Evolutionary conservation across 2,797 vertebrate species (phyloP), one percentile per base, ranked within the genome.

Genomic region (Hydrocynus forskahlii): DNA sequence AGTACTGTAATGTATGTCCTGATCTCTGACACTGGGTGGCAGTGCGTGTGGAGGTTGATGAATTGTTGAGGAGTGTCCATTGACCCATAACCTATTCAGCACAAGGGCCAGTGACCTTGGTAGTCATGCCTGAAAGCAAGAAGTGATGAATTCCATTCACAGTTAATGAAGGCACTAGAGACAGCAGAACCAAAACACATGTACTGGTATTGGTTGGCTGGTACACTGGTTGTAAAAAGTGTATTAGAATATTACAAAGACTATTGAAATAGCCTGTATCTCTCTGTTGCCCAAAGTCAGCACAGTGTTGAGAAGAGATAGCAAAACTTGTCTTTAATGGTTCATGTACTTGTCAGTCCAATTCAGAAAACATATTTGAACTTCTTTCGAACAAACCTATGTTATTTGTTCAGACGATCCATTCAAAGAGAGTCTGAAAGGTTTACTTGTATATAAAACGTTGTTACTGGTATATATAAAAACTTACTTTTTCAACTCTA

Each of bases 1-100:
- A 60, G 23, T 17, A 50, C 16, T 21, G 38, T 14, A 45, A 60
- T 23, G 55, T 23, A 40, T 75, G 40, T 57, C 29, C 29, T 73
- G 70, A 73, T 59, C 54, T 23, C 72, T 75, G 72, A 60, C 35
- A 60, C 35, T 1, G n/a, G 43, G 21, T 68, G 45, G 45, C 68
- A 70, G 68, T 45, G 5, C 45, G n/a, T 75, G 60, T 23, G 54
- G 72, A 43, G n/a, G 19, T 10, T 60, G 25, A 60, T 59, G 55
- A 59, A 43, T 25, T 75, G 12, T 2, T 45, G n/a, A 60, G 35
- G 7, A 75, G 38, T n/a, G 10, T 57, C 12, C 70, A 55, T 55
- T 73, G 72, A 59, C 35, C 72, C 35, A 45, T 45, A 75, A 43
- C 55, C 38, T 5, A 45, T 45, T 75, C 55, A 75, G 29, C 50